Evolutionary conservation across 2,113 vertebrate species (phyloP).

Genomic region (Manacus vitellinus): DNA sequence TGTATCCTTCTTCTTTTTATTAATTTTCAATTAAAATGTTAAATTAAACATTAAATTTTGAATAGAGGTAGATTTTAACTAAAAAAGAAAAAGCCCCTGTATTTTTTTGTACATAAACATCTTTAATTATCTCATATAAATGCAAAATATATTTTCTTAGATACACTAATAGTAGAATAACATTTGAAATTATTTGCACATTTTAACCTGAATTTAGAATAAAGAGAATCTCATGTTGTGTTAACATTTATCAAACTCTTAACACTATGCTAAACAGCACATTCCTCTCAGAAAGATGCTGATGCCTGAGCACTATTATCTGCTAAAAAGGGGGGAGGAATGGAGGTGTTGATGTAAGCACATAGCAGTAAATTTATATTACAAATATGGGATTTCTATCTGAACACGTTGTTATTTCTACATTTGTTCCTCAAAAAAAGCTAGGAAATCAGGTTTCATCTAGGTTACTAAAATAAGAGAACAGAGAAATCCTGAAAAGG

Average conservation of each 20-base stretch:
- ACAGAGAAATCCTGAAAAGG: not conserved
- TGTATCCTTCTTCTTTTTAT: not conserved
- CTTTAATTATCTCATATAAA: slow-evolving; percentile 20
- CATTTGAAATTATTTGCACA: slow-evolving; percentile 29
- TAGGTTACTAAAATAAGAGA: not conserved
- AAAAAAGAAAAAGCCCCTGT: not conserved
- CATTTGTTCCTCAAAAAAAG: not conserved
- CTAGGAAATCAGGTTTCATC: not conserved
- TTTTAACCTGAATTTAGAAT: slow-evolving; percentile 31
- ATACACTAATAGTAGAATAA: slow-evolving; percentile 5
- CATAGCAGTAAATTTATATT: not conserved
- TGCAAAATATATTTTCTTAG: not conserved
- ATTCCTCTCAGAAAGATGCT: not conserved
- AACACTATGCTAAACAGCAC: not conserved
- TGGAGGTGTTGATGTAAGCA: not conserved
- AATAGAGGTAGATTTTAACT: not conserved
- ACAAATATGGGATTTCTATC: not conserved
- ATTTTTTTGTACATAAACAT: not conserved
- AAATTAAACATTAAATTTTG: not conserved
- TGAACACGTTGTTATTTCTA: not conserved
- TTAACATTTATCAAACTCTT: not conserved
- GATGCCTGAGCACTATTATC: not conserved
- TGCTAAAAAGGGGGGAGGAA: not conserved
- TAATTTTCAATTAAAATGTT: not conserved
- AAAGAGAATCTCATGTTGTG: not conserved